Evolutionary conservation across 2,888 invertebrate genomes (phyloP).

Genomic region (Lasioglossum lativentre): DNA sequence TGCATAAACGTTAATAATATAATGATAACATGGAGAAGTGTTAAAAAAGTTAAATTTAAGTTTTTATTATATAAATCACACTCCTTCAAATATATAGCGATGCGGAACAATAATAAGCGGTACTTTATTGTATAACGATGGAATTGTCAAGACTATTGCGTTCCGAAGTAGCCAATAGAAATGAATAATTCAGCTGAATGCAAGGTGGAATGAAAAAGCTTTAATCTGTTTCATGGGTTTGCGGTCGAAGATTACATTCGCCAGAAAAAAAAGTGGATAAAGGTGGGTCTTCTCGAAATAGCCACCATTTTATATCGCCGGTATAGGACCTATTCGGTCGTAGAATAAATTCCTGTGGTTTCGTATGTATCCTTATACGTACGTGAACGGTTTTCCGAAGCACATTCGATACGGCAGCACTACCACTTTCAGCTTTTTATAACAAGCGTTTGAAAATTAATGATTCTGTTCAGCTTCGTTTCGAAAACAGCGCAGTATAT

Average conservation of each 20-base stretch:
- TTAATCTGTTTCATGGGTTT: background rate
- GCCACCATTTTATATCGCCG: conserved; percentile 28
- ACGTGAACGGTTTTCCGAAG: conserved; percentile 26
- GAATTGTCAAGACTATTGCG: background rate
- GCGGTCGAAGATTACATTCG: conserved; percentile 16
- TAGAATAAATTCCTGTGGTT: conserved; percentile 36
- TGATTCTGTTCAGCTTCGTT: conserved; percentile 8
- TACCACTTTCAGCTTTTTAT: conserved; percentile 13
- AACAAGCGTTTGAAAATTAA: conserved; percentile 20
- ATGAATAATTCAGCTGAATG: background rate
- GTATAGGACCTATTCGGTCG: conserved; percentile 12
- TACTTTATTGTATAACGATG: background rate
- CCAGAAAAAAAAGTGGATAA: conserved; percentile 12
- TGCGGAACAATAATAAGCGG: background rate
- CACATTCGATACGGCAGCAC: background rate
- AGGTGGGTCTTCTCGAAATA: conserved; percentile 23
- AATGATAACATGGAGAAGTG: too few relatives aligned
- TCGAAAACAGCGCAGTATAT: conserved; percentile 10
- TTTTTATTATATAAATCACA: too few relatives aligned
- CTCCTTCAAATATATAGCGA: background rate
- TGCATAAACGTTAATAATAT: too few relatives aligned
- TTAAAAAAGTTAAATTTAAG: too few relatives aligned
- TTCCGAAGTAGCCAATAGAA: background rate
- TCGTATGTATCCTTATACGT: conserved; percentile 31
- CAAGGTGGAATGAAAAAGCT: background rate